A percentile compares a stretch with the other conserved stretches of the same genome.
Evolutionary conservation across 2,888 invertebrate species (phyloP).

Genomic region (Eucriotettix oculatus): DNA sequence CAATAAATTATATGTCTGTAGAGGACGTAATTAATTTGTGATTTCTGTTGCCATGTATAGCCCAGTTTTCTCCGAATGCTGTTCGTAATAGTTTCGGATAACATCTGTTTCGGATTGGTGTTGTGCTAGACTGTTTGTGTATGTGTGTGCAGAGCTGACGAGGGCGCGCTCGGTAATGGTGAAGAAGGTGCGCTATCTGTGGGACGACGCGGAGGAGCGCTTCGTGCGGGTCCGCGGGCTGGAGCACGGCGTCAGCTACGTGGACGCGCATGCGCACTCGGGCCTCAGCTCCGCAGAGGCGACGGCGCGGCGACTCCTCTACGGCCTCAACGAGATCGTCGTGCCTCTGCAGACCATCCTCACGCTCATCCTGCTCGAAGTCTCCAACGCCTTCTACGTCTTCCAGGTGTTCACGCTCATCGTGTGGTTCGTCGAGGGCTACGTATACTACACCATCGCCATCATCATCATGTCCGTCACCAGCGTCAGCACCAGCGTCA

Average conservation of each 20-base stretch:
- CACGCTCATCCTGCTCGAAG: conserved; percentile 59
- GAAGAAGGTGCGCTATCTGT: background rate
- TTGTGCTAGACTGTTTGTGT: no score
- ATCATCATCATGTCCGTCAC: conserved; percentile 71
- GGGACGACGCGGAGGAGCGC: background rate
- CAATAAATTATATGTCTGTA: no score
- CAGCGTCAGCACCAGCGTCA: conserved; percentile 66
- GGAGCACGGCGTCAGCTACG: background rate
- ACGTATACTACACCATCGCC: conserved; percentile 76
- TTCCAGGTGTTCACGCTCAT: conserved; percentile 85
- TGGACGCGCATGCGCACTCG: background rate
- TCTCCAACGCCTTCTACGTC: conserved; percentile 87
- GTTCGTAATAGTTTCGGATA: no score
- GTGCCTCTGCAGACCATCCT: conserved; percentile 59
- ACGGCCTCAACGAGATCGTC: conserved; percentile 68
- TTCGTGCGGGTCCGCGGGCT: background rate
- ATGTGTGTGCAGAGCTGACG: background rate
- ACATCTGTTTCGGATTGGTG: no score
- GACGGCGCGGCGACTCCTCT: conserved; percentile 44
- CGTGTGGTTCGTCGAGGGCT: conserved; percentile 79
- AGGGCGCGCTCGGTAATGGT: background rate
- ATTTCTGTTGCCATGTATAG: no score
- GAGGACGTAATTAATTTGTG: no score
- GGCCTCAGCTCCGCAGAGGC: background rate
- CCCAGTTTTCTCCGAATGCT: no score